Conservation (phyloP, 2,113 vertebrate genomes). For the Nothoprocta perdicaria region DNA sequence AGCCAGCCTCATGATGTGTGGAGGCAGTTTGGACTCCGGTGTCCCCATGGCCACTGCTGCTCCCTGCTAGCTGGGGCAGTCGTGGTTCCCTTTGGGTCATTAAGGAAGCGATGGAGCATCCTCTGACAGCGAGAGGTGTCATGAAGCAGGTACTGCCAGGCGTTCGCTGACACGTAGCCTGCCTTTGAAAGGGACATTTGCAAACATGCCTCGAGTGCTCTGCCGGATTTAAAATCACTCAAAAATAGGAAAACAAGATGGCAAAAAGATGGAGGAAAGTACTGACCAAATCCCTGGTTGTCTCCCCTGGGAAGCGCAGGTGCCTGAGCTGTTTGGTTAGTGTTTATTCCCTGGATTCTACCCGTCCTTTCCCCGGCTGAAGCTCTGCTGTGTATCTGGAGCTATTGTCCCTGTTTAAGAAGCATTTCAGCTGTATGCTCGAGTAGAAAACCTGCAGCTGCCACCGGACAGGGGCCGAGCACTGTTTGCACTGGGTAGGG, state of each 20-base stretch:
- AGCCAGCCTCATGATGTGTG: background rate
- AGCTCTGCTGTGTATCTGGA: background rate
- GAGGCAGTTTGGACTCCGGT: background rate
- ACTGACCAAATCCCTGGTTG: background rate
- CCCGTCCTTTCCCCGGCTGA: background rate
- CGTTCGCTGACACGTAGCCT: background rate
- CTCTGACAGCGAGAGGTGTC: background rate
- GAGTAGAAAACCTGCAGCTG: background rate
- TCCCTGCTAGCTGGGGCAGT: background rate
- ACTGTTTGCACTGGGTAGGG: background rate
- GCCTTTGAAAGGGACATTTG: background rate
- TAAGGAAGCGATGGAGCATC: constrained; percentile 16
- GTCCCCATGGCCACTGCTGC: background rate
- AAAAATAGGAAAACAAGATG: background rate
- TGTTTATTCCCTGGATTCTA: background rate
- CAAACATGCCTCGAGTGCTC: background rate
- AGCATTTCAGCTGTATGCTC: background rate
- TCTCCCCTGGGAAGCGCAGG: background rate
- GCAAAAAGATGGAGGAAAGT: background rate
- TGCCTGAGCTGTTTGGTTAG: background rate
- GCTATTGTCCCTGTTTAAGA: accelerated
- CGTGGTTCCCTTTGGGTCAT: background rate
- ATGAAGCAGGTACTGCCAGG: background rate
- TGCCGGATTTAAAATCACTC: accelerated
- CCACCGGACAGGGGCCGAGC: background rate